Percentiles rank a stretch among this genome's conserved stretches.
Evolutionary conservation across 2,113 vertebrate species (phyloP).

Genomic region (Vireo altiloquus): DNA sequence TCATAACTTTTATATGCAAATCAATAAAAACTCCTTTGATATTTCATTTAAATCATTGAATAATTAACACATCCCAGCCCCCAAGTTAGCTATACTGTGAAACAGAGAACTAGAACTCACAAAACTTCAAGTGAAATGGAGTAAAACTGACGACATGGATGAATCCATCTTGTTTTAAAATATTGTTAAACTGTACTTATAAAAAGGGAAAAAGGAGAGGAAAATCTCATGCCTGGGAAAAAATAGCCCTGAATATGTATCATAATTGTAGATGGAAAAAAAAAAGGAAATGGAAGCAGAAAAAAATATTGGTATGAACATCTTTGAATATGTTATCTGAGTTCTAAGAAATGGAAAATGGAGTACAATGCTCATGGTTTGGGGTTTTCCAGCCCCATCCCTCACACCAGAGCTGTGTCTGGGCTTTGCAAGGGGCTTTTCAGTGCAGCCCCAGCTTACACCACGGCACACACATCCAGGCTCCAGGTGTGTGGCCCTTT

Average conservation of each 20-base stretch:
- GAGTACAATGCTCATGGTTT: not conserved
- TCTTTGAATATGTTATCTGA: not conserved
- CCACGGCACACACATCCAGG: not conserved
- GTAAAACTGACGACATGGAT: not conserved
- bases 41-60: conserved; percentile 68
- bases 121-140: not conserved
- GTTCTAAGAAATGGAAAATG: not conserved
- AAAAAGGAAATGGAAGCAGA: not conserved
- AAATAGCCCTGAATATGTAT: not conserved
- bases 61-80: conserved; percentile 40
- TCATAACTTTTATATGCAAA: conserved; percentile 70
- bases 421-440: not conserved
- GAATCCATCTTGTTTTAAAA: not conserved
- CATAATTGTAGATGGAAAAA: not conserved
- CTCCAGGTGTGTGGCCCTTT: not conserved
- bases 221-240: not conserved
- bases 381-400: not conserved
- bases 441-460: not conserved
- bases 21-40: conserved; percentile 62
- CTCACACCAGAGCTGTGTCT: not conserved
- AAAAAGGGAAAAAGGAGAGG: not conserved
- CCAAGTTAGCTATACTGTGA: not conserved
- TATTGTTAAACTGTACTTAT: not conserved
- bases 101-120: not conserved
- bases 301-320: not conserved